phyloP scores from a whole-genome alignment of 2,888 invertebrate species.

The Amiota communis region DNA sequence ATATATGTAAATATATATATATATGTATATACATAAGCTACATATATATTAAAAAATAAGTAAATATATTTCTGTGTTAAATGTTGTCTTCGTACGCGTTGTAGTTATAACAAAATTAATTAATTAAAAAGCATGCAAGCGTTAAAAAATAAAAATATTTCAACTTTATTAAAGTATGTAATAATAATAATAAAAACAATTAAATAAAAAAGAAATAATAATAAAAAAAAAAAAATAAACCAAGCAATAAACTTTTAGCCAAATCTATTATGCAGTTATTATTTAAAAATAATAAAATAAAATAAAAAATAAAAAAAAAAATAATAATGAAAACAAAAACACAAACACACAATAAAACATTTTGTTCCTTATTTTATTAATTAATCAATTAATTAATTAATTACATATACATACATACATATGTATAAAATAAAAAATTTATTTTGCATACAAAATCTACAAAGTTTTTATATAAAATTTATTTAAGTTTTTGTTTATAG shows the following conservation, averaged over 20 bases:
- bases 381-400: not conserved
- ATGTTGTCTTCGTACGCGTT: constrained; percentile 67
- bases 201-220: not conserved
- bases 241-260: too few relatives aligned
- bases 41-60: constrained; percentile 40
- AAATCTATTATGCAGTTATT: too few relatives aligned
- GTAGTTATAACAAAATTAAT: constrained; percentile 54
- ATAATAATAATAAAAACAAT: constrained; percentile 2
- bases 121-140: constrained; percentile 4
- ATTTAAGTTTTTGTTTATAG: too few relatives aligned
- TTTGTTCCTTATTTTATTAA: too few relatives aligned
- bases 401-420: not conserved
- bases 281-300: too few relatives aligned
- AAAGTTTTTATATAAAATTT: too few relatives aligned
- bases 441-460: too few relatives aligned
- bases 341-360: constrained; percentile 22
- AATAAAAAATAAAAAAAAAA: not conserved
- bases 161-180: not conserved
- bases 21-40: constrained; percentile 39
- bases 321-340: not conserved
- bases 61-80: constrained; percentile 68
- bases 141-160: constrained; percentile 29
- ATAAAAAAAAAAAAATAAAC: not conserved
- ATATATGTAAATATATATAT: constrained; percentile 56
- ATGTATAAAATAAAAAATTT: not conserved